phyloP scores from a whole-genome alignment of 2,888 invertebrate genomes.

The Diaperis boleti region DNA sequence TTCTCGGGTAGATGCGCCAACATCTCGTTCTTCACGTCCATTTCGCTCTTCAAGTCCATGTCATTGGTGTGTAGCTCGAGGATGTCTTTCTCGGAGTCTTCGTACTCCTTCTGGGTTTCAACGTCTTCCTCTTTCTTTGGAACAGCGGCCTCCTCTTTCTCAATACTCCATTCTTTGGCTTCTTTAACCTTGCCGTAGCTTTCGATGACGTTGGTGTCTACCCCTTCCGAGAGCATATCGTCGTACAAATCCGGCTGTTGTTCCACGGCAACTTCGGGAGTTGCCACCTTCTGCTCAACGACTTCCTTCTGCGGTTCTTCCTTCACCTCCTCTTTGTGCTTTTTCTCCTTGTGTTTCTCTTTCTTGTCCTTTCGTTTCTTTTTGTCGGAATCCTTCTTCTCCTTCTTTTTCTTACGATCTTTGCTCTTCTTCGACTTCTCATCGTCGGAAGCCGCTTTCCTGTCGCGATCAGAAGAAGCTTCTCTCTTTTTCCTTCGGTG shows the following conservation, averaged over 20 bases:
- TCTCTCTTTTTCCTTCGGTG: constrained; percentile 59
- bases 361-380: constrained; percentile 65
- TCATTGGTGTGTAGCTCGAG: constrained; percentile 73
- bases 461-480: constrained; percentile 54
- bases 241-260: no score
- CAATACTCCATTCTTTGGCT: constrained; percentile 54
- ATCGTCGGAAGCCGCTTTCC: constrained; percentile 60
- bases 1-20: constrained; percentile 81
- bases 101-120: constrained; percentile 61
- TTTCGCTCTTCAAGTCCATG: constrained; percentile 69
- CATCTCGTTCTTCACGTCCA: constrained; percentile 70
- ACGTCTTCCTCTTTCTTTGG: constrained; percentile 50
- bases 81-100: constrained; percentile 68
- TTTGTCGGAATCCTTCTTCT: constrained; percentile 68
- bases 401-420: constrained; percentile 70
- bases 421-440: constrained; percentile 64
- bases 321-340: constrained; percentile 58
- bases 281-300: constrained; percentile 58
- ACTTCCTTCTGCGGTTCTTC: constrained; percentile 61
- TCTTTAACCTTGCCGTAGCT: constrained; percentile 68
- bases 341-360: constrained; percentile 63
- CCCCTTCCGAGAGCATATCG: no score
- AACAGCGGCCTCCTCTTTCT: no score
- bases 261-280: constrained; percentile 14
- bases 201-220: no score